These are phyloP conservation scores for Phaenicophaeus curvirostris DNA, from an alignment of 2,797 vertebrate genomes.

Conservation along the genomic window DNA sequence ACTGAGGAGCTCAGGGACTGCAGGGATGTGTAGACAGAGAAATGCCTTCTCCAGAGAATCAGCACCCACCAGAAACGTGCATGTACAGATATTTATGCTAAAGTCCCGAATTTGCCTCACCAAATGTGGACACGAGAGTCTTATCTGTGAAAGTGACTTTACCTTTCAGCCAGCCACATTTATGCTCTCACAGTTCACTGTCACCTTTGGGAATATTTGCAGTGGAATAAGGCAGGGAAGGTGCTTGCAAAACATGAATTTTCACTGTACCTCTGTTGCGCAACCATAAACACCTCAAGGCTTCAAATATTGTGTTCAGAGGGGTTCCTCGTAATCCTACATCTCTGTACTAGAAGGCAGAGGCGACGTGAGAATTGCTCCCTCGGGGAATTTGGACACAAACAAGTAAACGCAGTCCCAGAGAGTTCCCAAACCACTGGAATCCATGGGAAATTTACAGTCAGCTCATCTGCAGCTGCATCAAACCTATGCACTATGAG, in stretches of 20 bases:
- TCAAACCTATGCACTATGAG: fast-evolving
- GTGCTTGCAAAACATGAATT: fast-evolving
- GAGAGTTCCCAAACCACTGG: background rate
- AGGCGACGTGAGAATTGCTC: background rate
- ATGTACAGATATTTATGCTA: fast-evolving
- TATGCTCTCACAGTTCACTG: background rate
- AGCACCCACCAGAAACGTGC: too few species aligned
- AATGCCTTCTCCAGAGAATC: too few species aligned
- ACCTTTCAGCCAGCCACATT: background rate
- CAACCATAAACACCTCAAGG: background rate
- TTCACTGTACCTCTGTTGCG: fast-evolving
- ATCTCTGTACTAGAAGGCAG: fast-evolving
- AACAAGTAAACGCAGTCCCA: background rate
- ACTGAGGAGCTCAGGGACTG: too few species aligned
- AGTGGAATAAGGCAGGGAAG: background rate
- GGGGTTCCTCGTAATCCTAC: background rate
- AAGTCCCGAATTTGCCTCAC: background rate
- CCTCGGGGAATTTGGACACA: background rate
- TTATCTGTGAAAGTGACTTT: background rate
- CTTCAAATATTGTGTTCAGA: background rate
- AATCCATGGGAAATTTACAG: background rate
- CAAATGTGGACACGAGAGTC: background rate
- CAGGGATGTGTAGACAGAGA: too few species aligned
- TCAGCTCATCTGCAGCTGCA: background rate
- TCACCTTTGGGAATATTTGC: fast-evolving